A percentile compares a stretch with the other conserved stretches of the same genome.
Conservation (phyloP, 2,888 invertebrate genomes). For the Drosophila prolongata region DNA sequence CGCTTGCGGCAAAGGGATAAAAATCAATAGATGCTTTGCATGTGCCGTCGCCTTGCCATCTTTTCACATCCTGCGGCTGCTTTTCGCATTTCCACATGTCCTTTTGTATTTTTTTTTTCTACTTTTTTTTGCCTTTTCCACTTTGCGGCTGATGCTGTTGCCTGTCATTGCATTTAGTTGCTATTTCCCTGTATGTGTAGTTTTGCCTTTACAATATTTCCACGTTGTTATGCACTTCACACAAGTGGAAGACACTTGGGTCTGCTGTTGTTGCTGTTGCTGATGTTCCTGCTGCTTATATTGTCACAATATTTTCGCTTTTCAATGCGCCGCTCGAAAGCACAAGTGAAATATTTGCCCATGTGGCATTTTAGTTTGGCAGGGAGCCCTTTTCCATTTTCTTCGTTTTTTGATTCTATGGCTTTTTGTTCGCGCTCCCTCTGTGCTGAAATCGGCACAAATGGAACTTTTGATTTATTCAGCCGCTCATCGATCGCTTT, state of each 20-base stretch:
- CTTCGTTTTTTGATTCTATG: slow-evolving; percentile 5
- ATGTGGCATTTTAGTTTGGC: slow-evolving; percentile 72
- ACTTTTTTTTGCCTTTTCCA: slow-evolving; percentile 6
- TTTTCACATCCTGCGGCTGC: slow-evolving; percentile 23
- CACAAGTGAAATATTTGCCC: slow-evolving; percentile 76
- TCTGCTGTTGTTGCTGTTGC: slow-evolving; percentile 36
- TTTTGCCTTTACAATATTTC: slow-evolving; percentile 75
- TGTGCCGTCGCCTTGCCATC: slow-evolving; percentile 26
- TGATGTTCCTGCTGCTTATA: slow-evolving; percentile 40
- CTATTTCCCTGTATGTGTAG: slow-evolving; percentile 41
- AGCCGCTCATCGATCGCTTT: slow-evolving; percentile 47
- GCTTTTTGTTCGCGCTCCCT: not conserved
- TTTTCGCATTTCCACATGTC: slow-evolving; percentile 45
- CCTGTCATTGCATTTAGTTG: slow-evolving; percentile 31
- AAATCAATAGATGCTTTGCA: slow-evolving; percentile 71
- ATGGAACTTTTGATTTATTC: slow-evolving; percentile 77
- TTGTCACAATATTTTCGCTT: slow-evolving; percentile 80
- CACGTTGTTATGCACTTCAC: slow-evolving; percentile 78
- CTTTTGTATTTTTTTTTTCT: slow-evolving; percentile 9
- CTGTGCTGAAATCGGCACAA: slow-evolving; percentile 60
- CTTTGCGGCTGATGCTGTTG: slow-evolving; percentile 38
- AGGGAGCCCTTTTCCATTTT: slow-evolving; percentile 49
- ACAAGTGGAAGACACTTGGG: slow-evolving; percentile 63
- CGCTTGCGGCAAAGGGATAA: slow-evolving; percentile 54
- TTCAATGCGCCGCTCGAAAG: slow-evolving; percentile 77